A percentile compares a stretch with the other conserved stretches of the same genome.
Conservation (phyloP, 2,888 invertebrate genomes). For the Morinoia aosen region DNA sequence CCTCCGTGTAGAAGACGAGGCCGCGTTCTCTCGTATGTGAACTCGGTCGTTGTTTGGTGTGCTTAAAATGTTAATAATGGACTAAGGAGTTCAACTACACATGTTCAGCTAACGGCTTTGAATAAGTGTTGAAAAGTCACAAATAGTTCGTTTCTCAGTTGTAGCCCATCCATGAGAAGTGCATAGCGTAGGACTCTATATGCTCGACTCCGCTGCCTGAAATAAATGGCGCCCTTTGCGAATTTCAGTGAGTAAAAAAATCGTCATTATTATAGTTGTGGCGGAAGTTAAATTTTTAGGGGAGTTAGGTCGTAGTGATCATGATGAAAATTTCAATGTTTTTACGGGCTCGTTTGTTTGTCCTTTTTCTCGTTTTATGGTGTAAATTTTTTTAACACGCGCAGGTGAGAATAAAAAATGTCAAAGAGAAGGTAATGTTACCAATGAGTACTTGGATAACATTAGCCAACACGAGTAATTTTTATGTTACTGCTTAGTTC, state of each 20-base stretch:
- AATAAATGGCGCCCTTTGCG: not conserved
- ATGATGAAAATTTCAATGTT: too few relatives aligned
- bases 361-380: too few relatives aligned
- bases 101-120: not conserved
- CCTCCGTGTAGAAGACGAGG: not conserved
- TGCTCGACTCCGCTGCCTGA: not conserved
- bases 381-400: not conserved
- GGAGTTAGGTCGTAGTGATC: too few relatives aligned
- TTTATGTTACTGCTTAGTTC: not conserved
- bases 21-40: not conserved
- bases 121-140: not conserved
- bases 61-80: not conserved
- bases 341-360: too few relatives aligned
- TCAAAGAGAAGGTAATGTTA: not conserved
- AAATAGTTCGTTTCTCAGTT: not conserved
- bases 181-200: not conserved
- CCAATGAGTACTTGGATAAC: too few relatives aligned
- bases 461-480: too few relatives aligned
- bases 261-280: not conserved
- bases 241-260: not conserved
- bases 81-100: not conserved
- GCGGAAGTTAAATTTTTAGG: not conserved
- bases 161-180: too few relatives aligned
- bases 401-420: too few relatives aligned
- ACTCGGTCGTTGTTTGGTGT: not conserved